Base-by-base conservation (phyloP, 2,797 vertebrate genomes). In the Phoeniculus purpureus region DNA sequence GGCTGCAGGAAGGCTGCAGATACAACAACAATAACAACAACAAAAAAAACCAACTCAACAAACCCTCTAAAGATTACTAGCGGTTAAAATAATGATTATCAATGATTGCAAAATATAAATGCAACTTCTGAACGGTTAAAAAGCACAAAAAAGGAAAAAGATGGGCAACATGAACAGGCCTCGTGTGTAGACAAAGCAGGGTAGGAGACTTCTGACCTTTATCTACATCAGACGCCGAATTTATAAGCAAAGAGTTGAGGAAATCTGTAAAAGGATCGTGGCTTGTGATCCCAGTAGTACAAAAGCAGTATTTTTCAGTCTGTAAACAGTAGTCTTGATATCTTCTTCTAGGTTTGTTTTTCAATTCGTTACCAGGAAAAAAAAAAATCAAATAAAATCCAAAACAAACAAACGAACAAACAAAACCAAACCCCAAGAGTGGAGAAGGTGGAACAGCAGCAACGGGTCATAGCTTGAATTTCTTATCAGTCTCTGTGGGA, bases 271-370 rank as follows among this genome's bases (percentile, higher is more conserved):
- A 95, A 96, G 93, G 96, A 92, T 96, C 87, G 64, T 92, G 90
- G 93, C 92, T 97, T 94, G 81, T 85, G 89, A 97, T 94, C 87
- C 97, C 97, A 97, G 96, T 96, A 96, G 95, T 96, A 97, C 76
- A 97, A 98, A 97, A 97, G 95, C 95, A 97, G 80, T 91, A 94
- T 96, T 40, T 95, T 93, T 96, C 94, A 96, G 92, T 96, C 95
- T 97, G 97, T 97, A 97, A 97, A 97, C 97, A 97, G 97, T 96
- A 96, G 96, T 96, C 85, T 50, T 87, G 65, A 72, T 93, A 93
- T 75, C 12, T 83, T 91, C 85, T 94, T 93, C 88, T 90, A 92
- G 74, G 85, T 80, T 78, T 61, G 76, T 64, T 89, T 84, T 65
- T 93, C 94, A 94, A 87, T 89, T 94, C 81, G 81, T 62, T 92